Evolutionary conservation across 2,888 invertebrate genomes (phyloP).

Genomic region (Hirtodrosophila confusa): DNA sequence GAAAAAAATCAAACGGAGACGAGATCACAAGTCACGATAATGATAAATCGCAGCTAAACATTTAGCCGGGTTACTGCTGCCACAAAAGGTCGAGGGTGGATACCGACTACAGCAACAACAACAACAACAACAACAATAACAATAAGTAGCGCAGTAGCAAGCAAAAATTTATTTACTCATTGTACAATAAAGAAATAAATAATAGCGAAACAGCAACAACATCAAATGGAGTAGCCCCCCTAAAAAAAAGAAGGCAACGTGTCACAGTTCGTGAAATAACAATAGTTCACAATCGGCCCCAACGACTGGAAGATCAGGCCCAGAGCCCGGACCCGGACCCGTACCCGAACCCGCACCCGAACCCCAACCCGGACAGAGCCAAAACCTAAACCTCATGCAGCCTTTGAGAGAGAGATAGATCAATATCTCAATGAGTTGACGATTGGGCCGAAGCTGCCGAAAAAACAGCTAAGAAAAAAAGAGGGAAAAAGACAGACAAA

Average conservation of each 20-base stretch:
- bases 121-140: constrained; percentile 30
- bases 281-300: constrained; percentile 77
- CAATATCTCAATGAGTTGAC: constrained; percentile 78
- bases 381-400: constrained; percentile 5
- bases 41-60: constrained; percentile 79
- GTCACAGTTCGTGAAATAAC: constrained; percentile 80
- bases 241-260: constrained; percentile 57
- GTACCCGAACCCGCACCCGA: too few relatives aligned
- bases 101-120: constrained; percentile 45
- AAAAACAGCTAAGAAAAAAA: constrained; percentile 31
- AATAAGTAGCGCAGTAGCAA: constrained; percentile 66
- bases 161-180: constrained; percentile 76
- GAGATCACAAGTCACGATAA: constrained; percentile 79
- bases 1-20: constrained; percentile 64
- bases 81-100: constrained; percentile 80
- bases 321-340: constrained; percentile 10
- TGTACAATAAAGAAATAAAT: constrained; percentile 78
- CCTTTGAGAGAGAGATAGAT: constrained; percentile 41
- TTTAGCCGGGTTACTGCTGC: constrained; percentile 71
- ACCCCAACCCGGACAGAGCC: constrained; percentile 5
- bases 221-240: constrained; percentile 47
- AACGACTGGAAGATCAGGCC: constrained; percentile 70
- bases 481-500: background rate
- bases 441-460: constrained; percentile 75
- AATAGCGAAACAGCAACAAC: constrained; percentile 51